Evolutionary conservation across 2,797 vertebrate species (phyloP), one percentile per base, ranked within the genome.

Genomic region (Huso huso): DNA sequence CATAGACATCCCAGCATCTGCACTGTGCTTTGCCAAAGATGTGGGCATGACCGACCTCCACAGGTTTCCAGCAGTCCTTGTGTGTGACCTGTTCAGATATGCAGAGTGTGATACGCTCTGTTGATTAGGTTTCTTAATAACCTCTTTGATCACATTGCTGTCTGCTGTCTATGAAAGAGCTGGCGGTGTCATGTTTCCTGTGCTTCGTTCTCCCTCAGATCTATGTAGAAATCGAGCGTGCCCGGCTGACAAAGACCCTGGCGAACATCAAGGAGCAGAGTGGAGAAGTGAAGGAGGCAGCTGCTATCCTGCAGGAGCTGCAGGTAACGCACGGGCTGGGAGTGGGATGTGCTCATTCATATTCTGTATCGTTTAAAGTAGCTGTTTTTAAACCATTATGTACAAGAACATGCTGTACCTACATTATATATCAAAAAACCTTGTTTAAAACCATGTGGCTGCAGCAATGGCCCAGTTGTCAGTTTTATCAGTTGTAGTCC

Each of bases 141-240:
- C 4, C 37, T 37, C 37, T 18, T 18, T 37, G 37, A 37, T 37
- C 37, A 37, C 37, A 37, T 37, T 37, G 37, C 37, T 37, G 37
- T 37, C 37, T 37, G 37, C 37, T 1, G 4, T 37, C 37, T 37
- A 5, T 37, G 37, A 37, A 37, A 37, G 37, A 37, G 37, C 37
- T 37, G 37, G 37, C 37, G 15, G 15, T 58, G 55, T 58, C 11
- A 37, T 37, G 37, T 37, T 37, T 37, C 37, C 37, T 37, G 37
- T 37, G 6, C 23, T 61, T 70, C 6, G 66, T 53, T 74, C 63
- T 69, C 48, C 70, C 72, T 15, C 80, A 99, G 97, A 99, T 99
- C 66, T 99, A 99, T 48, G 97, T 99, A 66, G 97, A 99, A 85
- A 99, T 99, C 4, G 97, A 99, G 73, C 94, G 96, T 2, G 97